Evolutionary conservation across 2,113 vertebrate species (phyloP).

Genomic region (Protobothrops mucrosquamatus): DNA sequence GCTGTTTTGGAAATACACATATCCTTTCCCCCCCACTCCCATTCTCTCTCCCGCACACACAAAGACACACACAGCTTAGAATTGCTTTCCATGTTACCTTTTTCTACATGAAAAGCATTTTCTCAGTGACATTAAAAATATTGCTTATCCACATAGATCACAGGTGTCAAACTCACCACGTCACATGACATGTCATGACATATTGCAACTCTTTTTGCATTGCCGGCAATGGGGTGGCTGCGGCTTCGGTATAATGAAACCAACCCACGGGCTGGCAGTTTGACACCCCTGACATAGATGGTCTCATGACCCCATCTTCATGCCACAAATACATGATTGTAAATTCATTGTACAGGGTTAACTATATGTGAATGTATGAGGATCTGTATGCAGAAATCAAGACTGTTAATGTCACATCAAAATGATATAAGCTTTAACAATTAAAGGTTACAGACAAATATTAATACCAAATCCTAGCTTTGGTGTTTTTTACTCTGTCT

Average conservation of each 20-base stretch:
- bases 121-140: neutral
- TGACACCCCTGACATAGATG: no score
- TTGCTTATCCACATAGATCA: neutral
- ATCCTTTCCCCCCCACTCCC: no score
- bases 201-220: no score
- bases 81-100: neutral
- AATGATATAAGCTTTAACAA: neutral
- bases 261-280: no score
- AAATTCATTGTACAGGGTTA: neutral
- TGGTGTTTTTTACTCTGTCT: neutral
- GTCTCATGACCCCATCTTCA: neutral
- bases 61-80: neutral
- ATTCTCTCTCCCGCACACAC: neutral
- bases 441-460: neutral
- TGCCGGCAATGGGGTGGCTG: no score
- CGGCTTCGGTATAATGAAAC: no score
- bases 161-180: no score
- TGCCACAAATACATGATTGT: neutral
- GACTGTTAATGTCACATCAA: neutral
- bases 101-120: neutral
- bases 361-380: neutral
- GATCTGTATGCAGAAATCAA: neutral
- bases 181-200: no score
- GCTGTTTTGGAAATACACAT: slow-evolving; percentile 11
- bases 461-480: neutral